Percentiles rank a stretch among this genome's conserved stretches.
phyloP scores from a whole-genome alignment of 37 sponge, comb jelly and placozoan species.

The Halisarca cf. caerulea region DNA sequence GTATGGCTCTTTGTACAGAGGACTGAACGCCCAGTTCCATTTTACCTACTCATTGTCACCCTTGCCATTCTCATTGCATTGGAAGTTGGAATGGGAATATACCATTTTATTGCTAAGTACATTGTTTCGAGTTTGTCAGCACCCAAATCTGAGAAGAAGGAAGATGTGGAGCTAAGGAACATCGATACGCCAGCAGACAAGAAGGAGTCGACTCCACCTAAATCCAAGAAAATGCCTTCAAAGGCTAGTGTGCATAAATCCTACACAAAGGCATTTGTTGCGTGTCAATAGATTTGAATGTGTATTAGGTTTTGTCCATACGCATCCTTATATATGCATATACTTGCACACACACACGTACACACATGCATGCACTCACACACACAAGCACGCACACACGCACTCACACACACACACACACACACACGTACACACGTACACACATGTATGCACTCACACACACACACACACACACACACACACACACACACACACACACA shows the following conservation, averaged over 20 bases:
- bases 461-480: no score
- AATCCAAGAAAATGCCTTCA: background rate
- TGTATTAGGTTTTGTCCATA: no score
- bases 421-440: background rate
- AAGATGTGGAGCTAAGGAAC: background rate
- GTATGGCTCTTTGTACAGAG: constrained; percentile 8
- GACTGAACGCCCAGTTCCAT: background rate
- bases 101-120: constrained; percentile 21
- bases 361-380: no score
- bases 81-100: constrained; percentile 12
- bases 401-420: background rate
- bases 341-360: no score
- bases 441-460: no score
- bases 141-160: background rate
- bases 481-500: no score
- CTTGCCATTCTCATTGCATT: background rate
- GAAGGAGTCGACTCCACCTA: background rate
- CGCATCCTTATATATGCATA: no score
- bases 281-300: no score
- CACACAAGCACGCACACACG: background rate
- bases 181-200: background rate
- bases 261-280: no score
- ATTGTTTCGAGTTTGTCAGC: background rate
- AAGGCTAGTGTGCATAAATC: background rate
- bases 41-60: background rate